phyloP scores from a whole-genome alignment of 2,797 vertebrate genomes.

The Cuniculus paca region DNA sequence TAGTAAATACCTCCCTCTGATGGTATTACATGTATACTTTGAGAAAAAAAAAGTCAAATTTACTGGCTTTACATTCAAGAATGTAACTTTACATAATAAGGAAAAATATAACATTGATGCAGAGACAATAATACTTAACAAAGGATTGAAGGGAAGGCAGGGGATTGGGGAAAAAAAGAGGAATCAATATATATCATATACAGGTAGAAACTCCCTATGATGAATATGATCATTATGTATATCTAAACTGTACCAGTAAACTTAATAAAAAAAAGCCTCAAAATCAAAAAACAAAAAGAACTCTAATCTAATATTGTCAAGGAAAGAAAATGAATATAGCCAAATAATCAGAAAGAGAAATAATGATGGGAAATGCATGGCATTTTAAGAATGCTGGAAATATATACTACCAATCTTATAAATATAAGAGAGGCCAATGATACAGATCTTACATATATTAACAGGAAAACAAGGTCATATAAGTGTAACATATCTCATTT shows the following conservation, averaged over 20 bases:
- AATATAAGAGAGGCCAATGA: neutral
- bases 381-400: neutral
- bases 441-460: neutral
- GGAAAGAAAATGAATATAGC: neutral
- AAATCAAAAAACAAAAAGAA: neutral
- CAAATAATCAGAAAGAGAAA: neutral
- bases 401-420: neutral
- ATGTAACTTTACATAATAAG: neutral
- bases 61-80: slow-evolving; percentile 12
- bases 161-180: neutral
- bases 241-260: neutral
- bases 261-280: neutral
- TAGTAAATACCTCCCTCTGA: slow-evolving; percentile 22
- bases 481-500: neutral
- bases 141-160: neutral
- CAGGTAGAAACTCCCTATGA: neutral
- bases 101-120: neutral
- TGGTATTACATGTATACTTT: slow-evolving; percentile 27
- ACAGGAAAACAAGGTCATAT: neutral
- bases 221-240: neutral
- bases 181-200: neutral
- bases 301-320: neutral
- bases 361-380: neutral
- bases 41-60: neutral
- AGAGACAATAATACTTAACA: neutral